Evolutionary conservation across 2,888 invertebrate species (phyloP).

Genomic region (Dyspetes luteomarginatus): DNA sequence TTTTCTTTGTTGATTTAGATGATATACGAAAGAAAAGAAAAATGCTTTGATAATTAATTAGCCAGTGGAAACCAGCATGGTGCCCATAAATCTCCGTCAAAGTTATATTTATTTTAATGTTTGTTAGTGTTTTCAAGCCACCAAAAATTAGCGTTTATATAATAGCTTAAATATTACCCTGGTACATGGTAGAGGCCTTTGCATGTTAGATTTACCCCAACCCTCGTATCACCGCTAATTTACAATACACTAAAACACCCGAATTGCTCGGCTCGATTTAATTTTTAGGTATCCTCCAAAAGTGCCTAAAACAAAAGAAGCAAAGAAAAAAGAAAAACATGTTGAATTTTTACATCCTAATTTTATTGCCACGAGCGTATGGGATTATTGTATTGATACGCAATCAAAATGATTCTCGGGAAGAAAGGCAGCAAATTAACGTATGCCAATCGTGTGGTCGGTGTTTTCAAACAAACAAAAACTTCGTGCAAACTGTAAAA

Average conservation of each 20-base stretch:
- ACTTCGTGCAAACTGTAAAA: neutral
- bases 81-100: constrained; percentile 59
- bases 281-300: constrained; percentile 14
- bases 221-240: constrained; percentile 60
- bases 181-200: constrained; percentile 79
- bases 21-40: neutral
- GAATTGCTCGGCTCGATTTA: constrained; percentile 46
- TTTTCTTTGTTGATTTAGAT: constrained; percentile 25
- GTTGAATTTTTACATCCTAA: constrained; percentile 16
- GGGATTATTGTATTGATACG: constrained; percentile 1
- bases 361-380: neutral
- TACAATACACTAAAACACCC: constrained; percentile 61
- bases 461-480: no score
- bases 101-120: constrained; percentile 60
- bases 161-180: constrained; percentile 71
- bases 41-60: constrained; percentile 21
- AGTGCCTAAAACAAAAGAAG: constrained; percentile 7
- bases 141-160: constrained; percentile 72
- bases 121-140: constrained; percentile 72
- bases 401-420: constrained; percentile 7
- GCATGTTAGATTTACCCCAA: constrained; percentile 76
- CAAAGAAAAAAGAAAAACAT: constrained; percentile 9
- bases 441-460: constrained; percentile 37
- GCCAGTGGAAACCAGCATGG: constrained; percentile 63
- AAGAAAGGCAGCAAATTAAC: constrained; percentile 53